A percentile compares a stretch with the other conserved stretches of the same genome.
phyloP scores from a whole-genome alignment of 2,797 vertebrate species.

The Poeciliopsis presidionis region DNA sequence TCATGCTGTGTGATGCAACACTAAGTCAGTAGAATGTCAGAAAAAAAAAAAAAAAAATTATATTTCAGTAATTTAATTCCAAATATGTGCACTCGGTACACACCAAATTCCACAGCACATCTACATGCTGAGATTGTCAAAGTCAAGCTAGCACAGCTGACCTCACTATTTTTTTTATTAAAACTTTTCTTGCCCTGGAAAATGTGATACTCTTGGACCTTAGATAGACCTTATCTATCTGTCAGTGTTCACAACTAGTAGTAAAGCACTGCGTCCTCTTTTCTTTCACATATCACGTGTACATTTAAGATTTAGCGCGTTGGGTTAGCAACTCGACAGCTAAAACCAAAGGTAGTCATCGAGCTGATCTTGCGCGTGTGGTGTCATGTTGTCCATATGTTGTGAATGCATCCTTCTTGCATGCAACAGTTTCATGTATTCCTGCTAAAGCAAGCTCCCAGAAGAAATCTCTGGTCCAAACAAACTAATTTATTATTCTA shows the following conservation, averaged over 20 bases:
- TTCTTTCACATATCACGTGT: no score
- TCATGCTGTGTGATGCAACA: neutral
- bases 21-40: neutral
- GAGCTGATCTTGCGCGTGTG: no score
- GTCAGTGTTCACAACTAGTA: neutral
- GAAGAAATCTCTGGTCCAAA: neutral
- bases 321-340: no score
- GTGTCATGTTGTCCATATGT: neutral
- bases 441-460: neutral
- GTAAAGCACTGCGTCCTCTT: neutral
- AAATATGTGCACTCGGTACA: neutral
- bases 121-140: no score
- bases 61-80: neutral
- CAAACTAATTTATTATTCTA: conserved; percentile 29
- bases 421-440: neutral
- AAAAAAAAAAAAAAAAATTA: neutral
- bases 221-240: no score
- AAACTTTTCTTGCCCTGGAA: no score
- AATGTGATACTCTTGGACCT: no score
- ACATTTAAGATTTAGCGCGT: no score
- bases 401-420: neutral
- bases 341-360: no score
- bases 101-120: no score
- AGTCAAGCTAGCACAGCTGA: no score
- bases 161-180: no score